phyloP scores from a whole-genome alignment of 2,113 vertebrate genomes.

The Speoplatyrhinus poulsoni region DNA sequence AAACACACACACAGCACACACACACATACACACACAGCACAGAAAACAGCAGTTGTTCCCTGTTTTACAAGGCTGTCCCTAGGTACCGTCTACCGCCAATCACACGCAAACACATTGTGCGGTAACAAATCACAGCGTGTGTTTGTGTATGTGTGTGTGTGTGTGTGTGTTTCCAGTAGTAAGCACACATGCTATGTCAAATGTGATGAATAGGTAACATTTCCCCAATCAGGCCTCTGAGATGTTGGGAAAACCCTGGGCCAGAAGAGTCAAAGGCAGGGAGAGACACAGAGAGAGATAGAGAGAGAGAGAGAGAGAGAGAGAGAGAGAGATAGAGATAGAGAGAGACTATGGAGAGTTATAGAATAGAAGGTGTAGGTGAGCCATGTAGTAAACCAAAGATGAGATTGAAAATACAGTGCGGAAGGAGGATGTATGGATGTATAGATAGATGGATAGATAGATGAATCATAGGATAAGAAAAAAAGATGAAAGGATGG shows the following conservation, averaged over 20 bases:
- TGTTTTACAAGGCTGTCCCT: constrained; percentile 31
- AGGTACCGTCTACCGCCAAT: constrained; percentile 31
- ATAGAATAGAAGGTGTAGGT: not conserved
- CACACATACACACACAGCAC: not conserved
- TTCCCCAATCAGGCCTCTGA: constrained; percentile 57
- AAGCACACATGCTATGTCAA: constrained; percentile 54
- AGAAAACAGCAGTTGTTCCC: constrained; percentile 38
- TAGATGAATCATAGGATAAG: not conserved
- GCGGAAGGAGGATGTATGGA: not conserved
- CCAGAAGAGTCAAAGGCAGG: not conserved
- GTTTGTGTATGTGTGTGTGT: constrained; percentile 30
- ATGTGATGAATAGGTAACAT: constrained; percentile 67
- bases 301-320: not conserved
- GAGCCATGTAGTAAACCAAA: not conserved
- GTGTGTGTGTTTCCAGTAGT: constrained; percentile 23
- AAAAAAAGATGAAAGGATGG: not conserved
- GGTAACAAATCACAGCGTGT: constrained; percentile 35
- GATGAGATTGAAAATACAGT: not conserved
- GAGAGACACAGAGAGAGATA: constrained; percentile 16
- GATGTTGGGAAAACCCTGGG: constrained; percentile 28
- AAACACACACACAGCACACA: too few species aligned
- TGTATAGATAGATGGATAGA: not conserved
- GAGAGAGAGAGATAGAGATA: not conserved
- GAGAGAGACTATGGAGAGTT: not conserved
- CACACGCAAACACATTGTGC: constrained; percentile 29